Percentiles rank a stretch among this genome's conserved stretches.
phyloP scores from a whole-genome alignment of 2,113 vertebrate species.

The Dicentrarchus labrax region DNA sequence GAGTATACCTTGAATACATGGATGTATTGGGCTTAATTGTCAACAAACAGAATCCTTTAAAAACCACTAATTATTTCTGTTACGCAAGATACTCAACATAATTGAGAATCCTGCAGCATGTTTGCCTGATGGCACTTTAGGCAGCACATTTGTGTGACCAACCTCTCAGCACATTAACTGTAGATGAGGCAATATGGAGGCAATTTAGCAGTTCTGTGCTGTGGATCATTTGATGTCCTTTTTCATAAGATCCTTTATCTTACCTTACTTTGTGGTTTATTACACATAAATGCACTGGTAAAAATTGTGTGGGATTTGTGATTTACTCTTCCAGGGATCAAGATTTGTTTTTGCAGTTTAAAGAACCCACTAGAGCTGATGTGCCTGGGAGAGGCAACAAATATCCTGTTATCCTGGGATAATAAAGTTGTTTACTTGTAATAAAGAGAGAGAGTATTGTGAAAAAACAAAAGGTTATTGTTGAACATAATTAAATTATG shows the following conservation, averaged over 20 bases:
- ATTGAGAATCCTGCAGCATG: constrained; percentile 5
- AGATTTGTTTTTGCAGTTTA: background rate
- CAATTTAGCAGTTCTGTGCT: constrained; percentile 5
- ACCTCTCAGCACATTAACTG: background rate
- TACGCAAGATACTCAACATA: background rate
- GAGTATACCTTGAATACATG: background rate
- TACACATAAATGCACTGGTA: background rate
- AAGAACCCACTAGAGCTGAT: background rate
- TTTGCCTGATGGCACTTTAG: background rate
- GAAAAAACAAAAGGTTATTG: background rate
- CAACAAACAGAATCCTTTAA: background rate
- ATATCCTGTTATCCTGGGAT: background rate
- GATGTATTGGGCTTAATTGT: background rate
- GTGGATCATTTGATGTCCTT: background rate
- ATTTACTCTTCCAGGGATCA: background rate
- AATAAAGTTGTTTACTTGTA: background rate
- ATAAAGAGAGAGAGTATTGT: background rate
- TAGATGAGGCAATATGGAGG: background rate
- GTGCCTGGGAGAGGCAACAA: background rate
- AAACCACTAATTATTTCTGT: background rate
- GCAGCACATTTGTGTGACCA: background rate
- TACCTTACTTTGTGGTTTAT: background rate
- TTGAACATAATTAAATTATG: background rate
- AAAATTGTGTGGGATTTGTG: background rate
- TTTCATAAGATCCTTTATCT: background rate